Base-by-base conservation (phyloP, 1,140 invertebrate genomes). In the Brachionus angularis region DNA sequence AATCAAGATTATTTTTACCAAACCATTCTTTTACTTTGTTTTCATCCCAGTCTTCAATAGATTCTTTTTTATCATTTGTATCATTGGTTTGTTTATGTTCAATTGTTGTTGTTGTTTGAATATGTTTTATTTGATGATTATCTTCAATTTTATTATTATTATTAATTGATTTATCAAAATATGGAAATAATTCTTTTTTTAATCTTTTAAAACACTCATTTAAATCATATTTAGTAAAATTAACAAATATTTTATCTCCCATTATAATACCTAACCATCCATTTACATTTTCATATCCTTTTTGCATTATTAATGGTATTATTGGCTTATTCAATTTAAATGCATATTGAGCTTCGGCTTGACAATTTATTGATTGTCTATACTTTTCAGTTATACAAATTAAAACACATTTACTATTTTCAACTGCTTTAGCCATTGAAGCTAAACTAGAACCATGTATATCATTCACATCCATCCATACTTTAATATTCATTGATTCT, bases 371-470 rank as follows among this genome's bases (percentile, higher is more conserved):
- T 67, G 78, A 79, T 31, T 77, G 75, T 52, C 79, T 79, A 73
- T 81, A 81, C 62, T 75, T 76, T 70, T 81, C 75, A 23, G 79
- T 78, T 73, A 80, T 76, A 72, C 78, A 76, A 0, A 80, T 72
- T 5, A 81, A 49, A 2, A 81, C 74, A 8, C 80, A 76, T 49
- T 76, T 71, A 1, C 79, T 74, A 25, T 76, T 76, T 58, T 81
- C 80, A 5, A 81, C 78, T 12, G 79, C 80, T 25, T 77, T 72
- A 1, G 80, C 79, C 80, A 81, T 81, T 25, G 79, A 77, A 49
- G 80, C 77, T 18, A 81, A 50, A 23, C 78, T 80, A 1, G 78
- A 72, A 39, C 49, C 53, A 50, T 70, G 72, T 72, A 75, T 75
- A 25, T 74, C 39, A 10, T 75, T 72, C 2, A 76, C 67, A 69